phyloP scores from a whole-genome alignment of 2,888 invertebrate species.

The Fragum fragum region DNA sequence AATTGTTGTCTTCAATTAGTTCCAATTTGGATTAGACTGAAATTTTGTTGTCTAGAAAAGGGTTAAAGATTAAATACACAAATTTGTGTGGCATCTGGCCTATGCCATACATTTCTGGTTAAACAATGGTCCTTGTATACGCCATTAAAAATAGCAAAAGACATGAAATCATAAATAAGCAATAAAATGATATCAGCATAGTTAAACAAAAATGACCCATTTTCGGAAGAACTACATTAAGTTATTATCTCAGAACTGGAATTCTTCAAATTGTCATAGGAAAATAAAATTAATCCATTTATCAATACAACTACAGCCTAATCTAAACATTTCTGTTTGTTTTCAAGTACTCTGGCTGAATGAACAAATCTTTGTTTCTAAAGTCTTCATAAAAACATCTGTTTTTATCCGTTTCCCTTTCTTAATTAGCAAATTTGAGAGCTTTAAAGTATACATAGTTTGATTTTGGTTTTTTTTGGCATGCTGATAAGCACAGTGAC shows the following conservation, averaged over 20 bases:
- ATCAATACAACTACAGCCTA: constrained; percentile 7
- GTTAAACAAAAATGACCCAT: neutral
- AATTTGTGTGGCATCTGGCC: no score
- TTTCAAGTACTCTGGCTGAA: constrained; percentile 21
- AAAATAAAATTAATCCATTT: constrained; percentile 31
- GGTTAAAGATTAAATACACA: no score
- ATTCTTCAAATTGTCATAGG: constrained; percentile 31
- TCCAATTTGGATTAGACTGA: no score
- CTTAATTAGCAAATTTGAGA: no score
- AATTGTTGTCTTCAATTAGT: no score
- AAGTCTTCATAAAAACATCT: constrained; percentile 22
- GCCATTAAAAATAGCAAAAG: neutral
- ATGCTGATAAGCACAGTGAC: no score
- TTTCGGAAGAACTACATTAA: neutral
- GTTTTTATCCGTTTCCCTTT: neutral
- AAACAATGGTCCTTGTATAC: no score
- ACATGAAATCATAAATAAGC: neutral
- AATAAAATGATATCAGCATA: no score
- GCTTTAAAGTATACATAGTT: no score
- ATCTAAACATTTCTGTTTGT: constrained; percentile 26
- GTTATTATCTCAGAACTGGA: constrained; percentile 30
- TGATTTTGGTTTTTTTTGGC: no score
- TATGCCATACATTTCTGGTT: no score
- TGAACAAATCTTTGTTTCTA: constrained; percentile 21
- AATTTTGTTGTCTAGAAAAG: no score